These are phyloP conservation scores for Mormyrus lacerda DNA, from an alignment of 2,113 vertebrate species.

Conservation along the genomic window DNA sequence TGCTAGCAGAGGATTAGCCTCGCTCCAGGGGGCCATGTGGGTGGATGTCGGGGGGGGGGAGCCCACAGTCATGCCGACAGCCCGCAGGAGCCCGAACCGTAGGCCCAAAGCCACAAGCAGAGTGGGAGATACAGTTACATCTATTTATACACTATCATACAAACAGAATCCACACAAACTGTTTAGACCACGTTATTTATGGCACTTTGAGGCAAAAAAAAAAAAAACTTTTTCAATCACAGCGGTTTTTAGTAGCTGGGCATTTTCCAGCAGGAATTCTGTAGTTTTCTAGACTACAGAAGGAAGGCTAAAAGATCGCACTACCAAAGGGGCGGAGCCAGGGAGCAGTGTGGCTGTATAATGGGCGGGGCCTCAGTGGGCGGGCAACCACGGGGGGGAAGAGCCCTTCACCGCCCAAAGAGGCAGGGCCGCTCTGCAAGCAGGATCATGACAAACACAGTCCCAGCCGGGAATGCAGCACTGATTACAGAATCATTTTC, in stretches of 20 bases:
- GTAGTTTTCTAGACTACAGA: neutral
- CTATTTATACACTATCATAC: slow-evolving; percentile 8
- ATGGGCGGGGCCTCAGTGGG: neutral
- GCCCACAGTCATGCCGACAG: neutral
- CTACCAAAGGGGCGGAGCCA: neutral
- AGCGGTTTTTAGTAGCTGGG: neutral
- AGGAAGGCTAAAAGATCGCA: neutral
- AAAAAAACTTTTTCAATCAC: neutral
- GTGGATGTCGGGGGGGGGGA: neutral
- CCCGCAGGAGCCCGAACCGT: neutral
- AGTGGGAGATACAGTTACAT: neutral
- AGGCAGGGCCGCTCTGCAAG: neutral
- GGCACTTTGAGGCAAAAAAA: neutral
- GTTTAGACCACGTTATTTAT: neutral
- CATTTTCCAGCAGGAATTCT: neutral
- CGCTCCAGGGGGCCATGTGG: neutral
- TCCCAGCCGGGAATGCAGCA: neutral
- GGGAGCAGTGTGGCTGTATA: neutral
- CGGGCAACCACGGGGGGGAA: neutral
- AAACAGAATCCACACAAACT: neutral
- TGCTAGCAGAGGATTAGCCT: slow-evolving; percentile 29
- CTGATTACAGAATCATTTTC: neutral
- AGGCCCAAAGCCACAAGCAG: neutral
- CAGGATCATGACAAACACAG: neutral
- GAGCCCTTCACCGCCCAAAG: neutral